These are phyloP conservation scores for Eilema griseolum DNA, from an alignment of 2,888 invertebrate species.

Conservation along the genomic window DNA sequence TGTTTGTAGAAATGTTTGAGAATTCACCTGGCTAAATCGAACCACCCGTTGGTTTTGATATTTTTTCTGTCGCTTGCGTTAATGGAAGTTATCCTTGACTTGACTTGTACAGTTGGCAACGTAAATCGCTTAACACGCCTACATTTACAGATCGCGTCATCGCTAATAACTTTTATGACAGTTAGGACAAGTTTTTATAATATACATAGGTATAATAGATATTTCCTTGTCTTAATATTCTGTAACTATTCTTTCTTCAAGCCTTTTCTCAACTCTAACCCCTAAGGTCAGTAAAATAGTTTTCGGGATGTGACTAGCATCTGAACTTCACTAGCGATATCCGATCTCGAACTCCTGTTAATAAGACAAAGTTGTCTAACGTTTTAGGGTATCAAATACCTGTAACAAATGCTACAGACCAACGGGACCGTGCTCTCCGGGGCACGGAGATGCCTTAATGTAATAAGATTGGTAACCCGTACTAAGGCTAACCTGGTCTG, in stretches of 20 bases:
- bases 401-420: no score
- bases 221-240: neutral
- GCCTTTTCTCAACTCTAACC: no score
- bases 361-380: no score
- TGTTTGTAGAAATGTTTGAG: slow-evolving; percentile 13
- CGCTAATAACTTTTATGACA: neutral
- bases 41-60: slow-evolving; percentile 36
- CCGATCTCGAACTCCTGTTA: no score
- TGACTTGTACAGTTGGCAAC: neutral
- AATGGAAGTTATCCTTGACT: slow-evolving; percentile 28
- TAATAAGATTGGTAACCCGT: no score
- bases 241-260: neutral
- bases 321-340: no score
- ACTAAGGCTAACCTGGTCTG: no score
- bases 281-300: no score
- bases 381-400: no score
- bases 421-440: no score
- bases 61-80: slow-evolving; percentile 42
- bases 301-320: no score
- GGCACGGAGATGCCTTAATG: no score
- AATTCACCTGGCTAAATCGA: slow-evolving; percentile 41
- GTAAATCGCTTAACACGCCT: neutral
- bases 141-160: neutral
- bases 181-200: neutral
- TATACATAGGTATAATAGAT: neutral